Conservation (phyloP, 2,888 invertebrate genomes). For the Pachliopta kotzebuea region DNA sequence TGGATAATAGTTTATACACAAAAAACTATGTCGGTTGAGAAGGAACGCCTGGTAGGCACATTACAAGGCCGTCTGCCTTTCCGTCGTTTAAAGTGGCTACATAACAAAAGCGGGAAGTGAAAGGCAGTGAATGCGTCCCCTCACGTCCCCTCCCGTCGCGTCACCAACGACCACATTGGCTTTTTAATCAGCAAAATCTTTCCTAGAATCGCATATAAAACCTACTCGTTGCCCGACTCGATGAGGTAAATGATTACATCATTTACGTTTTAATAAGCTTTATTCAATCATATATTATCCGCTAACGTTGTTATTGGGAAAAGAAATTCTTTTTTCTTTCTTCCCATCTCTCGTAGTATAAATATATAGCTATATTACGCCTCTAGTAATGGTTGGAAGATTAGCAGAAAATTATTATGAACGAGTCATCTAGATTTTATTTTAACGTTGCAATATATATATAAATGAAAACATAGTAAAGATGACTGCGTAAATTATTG, state of each 20-base stretch:
- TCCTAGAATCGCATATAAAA: conserved; percentile 13
- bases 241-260: not conserved
- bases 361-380: no score
- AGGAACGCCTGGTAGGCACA: conserved; percentile 68
- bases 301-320: not conserved
- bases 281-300: not conserved
- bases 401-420: not conserved
- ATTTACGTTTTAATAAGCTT: not conserved
- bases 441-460: not conserved
- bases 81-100: conserved; percentile 66
- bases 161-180: conserved; percentile 41
- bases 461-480: not conserved
- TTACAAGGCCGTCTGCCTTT: conserved; percentile 76
- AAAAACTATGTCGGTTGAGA: conserved; percentile 56
- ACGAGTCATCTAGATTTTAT: not conserved
- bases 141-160: conserved; percentile 63
- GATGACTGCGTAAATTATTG: no score
- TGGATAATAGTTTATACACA: conserved; percentile 32
- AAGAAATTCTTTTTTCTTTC: no score
- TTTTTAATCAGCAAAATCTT: conserved; percentile 35
- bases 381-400: not conserved
- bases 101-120: conserved; percentile 80
- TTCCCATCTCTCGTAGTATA: no score
- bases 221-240: not conserved
- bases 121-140: conserved; percentile 78